Evolutionary conservation across 2,888 invertebrate genomes (phyloP).

Genomic region (Meandrusa payeni): DNA sequence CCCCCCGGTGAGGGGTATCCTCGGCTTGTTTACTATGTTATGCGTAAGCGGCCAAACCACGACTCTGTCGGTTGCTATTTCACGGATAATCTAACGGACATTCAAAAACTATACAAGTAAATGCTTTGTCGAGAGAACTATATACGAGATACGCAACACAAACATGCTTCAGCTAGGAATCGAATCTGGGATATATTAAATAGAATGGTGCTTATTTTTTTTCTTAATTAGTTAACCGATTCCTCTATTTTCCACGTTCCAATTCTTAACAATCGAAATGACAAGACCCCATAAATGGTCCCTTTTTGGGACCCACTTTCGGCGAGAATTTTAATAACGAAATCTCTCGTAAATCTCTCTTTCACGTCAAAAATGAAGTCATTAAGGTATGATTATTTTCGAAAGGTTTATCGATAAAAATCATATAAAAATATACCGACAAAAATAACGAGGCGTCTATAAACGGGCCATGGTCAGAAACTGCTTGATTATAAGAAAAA

Average conservation of each 20-base stretch:
- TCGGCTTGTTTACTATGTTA: too few species aligned
- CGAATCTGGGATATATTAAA: too few species aligned
- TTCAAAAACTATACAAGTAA: too few species aligned
- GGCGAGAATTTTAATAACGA: constrained; percentile 40
- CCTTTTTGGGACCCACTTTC: constrained; percentile 32
- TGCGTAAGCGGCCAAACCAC: too few species aligned
- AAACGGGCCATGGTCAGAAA: constrained; percentile 41
- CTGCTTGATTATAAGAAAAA: neutral
- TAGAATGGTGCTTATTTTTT: too few species aligned
- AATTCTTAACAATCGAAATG: constrained; percentile 2
- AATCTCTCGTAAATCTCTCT: constrained; percentile 41
- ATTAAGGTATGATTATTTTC: constrained; percentile 40
- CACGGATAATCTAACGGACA: too few species aligned
- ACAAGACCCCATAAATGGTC: constrained; percentile 35
- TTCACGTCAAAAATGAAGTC: constrained; percentile 45
- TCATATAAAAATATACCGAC: constrained; percentile 33
- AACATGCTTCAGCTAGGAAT: too few species aligned
- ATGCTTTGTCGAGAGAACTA: too few species aligned
- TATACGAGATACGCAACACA: too few species aligned
- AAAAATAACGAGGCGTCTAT: constrained; percentile 39
- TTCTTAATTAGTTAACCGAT: too few species aligned
- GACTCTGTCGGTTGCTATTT: too few species aligned
- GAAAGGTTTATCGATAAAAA: constrained; percentile 40
- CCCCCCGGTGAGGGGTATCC: too few species aligned
- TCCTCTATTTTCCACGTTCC: neutral